phyloP scores from a whole-genome alignment of 2,113 vertebrate genomes.

The Pygoscelis antarcticus region DNA sequence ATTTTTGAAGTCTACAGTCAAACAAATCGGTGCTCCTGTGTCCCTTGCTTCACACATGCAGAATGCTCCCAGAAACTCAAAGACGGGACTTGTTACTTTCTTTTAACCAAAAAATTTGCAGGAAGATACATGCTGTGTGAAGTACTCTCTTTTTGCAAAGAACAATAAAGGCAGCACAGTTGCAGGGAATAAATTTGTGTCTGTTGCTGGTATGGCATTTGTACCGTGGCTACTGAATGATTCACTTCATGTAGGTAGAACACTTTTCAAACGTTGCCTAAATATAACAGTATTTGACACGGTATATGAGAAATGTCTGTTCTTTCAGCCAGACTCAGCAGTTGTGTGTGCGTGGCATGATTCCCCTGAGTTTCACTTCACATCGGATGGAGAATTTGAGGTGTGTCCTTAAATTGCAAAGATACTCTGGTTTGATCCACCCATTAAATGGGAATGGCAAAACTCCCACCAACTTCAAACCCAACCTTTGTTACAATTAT shows the following conservation, averaged over 20 bases:
- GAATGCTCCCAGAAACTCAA: not conserved
- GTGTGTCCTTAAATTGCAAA: not conserved
- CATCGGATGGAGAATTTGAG: not conserved
- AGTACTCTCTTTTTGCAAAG: not conserved
- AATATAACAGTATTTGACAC: not conserved
- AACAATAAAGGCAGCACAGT: not conserved
- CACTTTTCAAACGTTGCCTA: not conserved
- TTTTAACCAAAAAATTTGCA: not conserved
- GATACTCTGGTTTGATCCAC: not conserved
- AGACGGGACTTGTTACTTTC: not conserved
- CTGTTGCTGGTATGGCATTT: not conserved
- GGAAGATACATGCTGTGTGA: not conserved
- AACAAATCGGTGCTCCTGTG: not conserved
- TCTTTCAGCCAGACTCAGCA: not conserved
- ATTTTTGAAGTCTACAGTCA: not conserved
- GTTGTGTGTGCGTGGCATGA: not conserved
- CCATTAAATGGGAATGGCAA: not conserved
- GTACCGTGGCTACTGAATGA: not conserved
- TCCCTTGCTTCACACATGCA: not conserved
- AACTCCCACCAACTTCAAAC: not conserved
- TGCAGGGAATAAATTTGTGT: not conserved
- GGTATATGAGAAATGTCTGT: accelerated
- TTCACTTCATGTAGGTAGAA: not conserved
- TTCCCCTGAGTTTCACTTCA: not conserved
- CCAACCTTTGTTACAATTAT: not conserved